Evolutionary conservation across 2,797 vertebrate genomes (phyloP).

Genomic region (Platyrinchus mystaceus): DNA sequence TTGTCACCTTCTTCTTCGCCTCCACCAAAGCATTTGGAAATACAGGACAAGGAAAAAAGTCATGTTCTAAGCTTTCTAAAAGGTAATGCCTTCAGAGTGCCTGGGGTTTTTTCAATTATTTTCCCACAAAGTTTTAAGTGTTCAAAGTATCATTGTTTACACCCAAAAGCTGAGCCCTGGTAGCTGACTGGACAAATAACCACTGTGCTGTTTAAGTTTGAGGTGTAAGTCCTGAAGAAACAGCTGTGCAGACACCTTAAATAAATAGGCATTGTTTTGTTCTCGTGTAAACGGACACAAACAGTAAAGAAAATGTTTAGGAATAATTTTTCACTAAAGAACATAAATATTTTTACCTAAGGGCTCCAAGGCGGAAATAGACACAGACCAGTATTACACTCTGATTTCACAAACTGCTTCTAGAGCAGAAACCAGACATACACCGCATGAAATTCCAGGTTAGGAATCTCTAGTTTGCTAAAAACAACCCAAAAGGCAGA

Average conservation of each 20-base stretch:
- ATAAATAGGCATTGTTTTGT: background rate
- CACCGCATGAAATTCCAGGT: accelerated
- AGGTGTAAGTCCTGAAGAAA: background rate
- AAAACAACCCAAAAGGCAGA: background rate
- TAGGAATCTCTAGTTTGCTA: background rate
- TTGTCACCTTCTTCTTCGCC: background rate
- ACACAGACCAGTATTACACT: background rate
- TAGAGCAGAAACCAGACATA: accelerated
- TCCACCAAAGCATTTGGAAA: background rate
- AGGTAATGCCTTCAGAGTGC: accelerated
- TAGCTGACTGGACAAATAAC: background rate
- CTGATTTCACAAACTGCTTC: background rate
- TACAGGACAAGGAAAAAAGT: background rate
- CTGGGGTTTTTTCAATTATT: background rate
- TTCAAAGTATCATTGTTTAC: background rate
- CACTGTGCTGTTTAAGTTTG: background rate
- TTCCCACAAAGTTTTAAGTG: background rate
- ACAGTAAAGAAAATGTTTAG: accelerated
- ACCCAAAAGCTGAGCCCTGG: background rate
- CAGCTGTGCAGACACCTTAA: background rate
- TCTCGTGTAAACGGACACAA: accelerated
- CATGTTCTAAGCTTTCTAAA: accelerated
- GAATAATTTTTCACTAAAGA: background rate
- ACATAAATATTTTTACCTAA: background rate
- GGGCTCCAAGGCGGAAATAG: background rate